Evolutionary conservation across 1,140 invertebrate species (phyloP).

Genomic region (Calosoma granatense): DNA sequence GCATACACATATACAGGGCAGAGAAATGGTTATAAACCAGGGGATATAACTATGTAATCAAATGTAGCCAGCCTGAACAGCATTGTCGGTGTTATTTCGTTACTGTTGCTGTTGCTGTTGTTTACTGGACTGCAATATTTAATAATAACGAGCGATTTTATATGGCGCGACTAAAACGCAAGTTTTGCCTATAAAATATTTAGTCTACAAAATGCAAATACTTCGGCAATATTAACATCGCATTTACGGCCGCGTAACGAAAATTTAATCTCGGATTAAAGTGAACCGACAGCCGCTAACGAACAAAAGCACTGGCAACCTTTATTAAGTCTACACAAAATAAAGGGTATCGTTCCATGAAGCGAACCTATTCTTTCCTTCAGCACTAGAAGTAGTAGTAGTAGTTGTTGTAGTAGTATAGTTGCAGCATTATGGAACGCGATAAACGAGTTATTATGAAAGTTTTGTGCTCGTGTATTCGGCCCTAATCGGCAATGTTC

Average conservation of each 20-base stretch:
- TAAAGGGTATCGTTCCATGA: neutral
- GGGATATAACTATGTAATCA: neutral
- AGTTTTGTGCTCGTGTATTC: no score
- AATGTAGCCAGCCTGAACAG: neutral
- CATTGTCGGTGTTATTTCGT: no score
- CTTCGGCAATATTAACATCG: neutral
- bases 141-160: constrained; percentile 1
- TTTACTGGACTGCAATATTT: neutral
- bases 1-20: no score
- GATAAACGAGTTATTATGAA: no score
- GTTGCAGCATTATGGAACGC: no score
- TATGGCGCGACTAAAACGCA: neutral
- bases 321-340: neutral
- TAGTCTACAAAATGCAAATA: neutral
- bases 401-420: no score
- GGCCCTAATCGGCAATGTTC: neutral
- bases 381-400: no score
- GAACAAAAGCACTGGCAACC: neutral
- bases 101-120: neutral
- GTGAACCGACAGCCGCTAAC: neutral
- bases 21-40: neutral
- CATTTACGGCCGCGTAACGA: neutral
- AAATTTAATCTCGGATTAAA: neutral
- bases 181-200: neutral
- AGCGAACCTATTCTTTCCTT: neutral